Evolutionary conservation across 1,140 invertebrate genomes (phyloP).

Genomic region (Drosophila orena): DNA sequence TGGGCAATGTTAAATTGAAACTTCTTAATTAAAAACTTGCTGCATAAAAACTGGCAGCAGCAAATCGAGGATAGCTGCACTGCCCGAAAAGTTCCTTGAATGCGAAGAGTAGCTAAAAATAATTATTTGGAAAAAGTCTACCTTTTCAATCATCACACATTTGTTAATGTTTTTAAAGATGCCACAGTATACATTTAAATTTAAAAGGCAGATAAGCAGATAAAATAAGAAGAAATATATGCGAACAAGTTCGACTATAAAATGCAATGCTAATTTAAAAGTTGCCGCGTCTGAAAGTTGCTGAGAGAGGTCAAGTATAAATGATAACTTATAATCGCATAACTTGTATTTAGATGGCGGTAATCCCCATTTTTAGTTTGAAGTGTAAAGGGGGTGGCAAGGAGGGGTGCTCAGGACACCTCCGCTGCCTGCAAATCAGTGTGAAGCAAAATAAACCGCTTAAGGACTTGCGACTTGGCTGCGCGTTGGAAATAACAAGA

Average conservation of each 20-base stretch:
- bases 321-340: not conserved
- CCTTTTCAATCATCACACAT: too few species aligned
- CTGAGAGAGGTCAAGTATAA: not conserved
- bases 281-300: not conserved
- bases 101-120: not conserved
- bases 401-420: conserved; percentile 42
- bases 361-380: conserved; percentile 41
- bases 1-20: conserved; percentile 67
- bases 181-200: too few species aligned
- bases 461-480: conserved; percentile 79
- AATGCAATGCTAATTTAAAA: not conserved
- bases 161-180: too few species aligned
- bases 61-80: conserved; percentile 26
- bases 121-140: not conserved
- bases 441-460: conserved; percentile 79
- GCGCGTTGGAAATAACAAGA: conserved; percentile 78
- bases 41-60: conserved; percentile 46
- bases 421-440: conserved; percentile 73
- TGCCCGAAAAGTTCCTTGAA: not conserved
- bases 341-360: conserved; percentile 29
- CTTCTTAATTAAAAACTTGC: conserved; percentile 82
- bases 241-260: not conserved
- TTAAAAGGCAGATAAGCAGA: too few species aligned
- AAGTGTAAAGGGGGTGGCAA: conserved; percentile 21
- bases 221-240: not conserved